Percentiles rank a stretch among this genome's conserved stretches.
These are phyloP conservation scores for Hirtodrosophila duncani DNA, from an alignment of 2,888 invertebrate genomes.

Conservation along the genomic window DNA sequence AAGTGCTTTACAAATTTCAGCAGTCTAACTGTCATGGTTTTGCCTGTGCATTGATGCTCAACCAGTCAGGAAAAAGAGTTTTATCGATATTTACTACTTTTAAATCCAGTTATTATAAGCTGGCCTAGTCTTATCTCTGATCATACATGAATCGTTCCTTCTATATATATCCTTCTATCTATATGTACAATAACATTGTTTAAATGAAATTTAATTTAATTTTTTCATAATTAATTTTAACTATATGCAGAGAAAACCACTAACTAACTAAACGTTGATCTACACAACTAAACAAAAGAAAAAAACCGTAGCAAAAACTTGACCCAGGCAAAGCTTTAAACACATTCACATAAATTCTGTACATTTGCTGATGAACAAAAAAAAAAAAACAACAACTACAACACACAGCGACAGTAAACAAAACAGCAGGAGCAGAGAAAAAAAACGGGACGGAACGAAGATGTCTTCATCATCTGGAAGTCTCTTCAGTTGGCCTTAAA, in stretches of 20 bases:
- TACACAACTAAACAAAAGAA: slow-evolving; percentile 17
- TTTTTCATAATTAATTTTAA: too few relatives aligned
- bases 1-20: too few relatives aligned
- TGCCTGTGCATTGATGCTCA: too few relatives aligned
- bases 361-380: slow-evolving; percentile 41
- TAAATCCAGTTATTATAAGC: too few relatives aligned
- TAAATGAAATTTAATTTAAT: too few relatives aligned
- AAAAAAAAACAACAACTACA: slow-evolving; percentile 12
- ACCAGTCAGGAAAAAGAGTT: too few relatives aligned
- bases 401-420: slow-evolving; percentile 7
- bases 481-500: slow-evolving; percentile 31
- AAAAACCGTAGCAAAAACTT: neutral
- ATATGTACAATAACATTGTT: too few relatives aligned
- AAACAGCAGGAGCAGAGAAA: slow-evolving; percentile 7
- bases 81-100: too few relatives aligned
- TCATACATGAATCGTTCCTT: too few relatives aligned
- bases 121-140: too few relatives aligned
- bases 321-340: slow-evolving; percentile 3
- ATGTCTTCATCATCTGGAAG: slow-evolving; percentile 65
- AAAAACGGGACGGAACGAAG: slow-evolving; percentile 63
- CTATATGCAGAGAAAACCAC: neutral
- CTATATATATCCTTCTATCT: too few relatives aligned
- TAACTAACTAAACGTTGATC: slow-evolving; percentile 5
- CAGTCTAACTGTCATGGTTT: too few relatives aligned
- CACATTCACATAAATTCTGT: slow-evolving; percentile 61